Percentiles rank a stretch among this genome's conserved stretches.
Conservation (phyloP, 35 echinoderm and acorn worm genomes). For the Holothuria glaberrima region DNA sequence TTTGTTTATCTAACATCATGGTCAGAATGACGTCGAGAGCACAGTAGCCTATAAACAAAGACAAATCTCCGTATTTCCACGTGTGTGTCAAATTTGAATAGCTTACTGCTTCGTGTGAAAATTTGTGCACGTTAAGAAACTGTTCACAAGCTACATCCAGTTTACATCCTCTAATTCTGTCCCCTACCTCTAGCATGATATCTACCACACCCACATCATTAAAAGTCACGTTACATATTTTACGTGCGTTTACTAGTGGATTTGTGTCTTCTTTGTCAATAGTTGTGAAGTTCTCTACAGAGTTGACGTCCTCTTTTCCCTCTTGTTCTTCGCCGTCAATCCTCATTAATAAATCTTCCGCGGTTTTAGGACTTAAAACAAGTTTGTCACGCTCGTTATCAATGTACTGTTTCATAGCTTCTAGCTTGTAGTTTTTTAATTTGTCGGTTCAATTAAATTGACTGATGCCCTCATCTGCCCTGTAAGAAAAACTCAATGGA, state of each 20-base stretch:
- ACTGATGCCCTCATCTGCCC: neutral
- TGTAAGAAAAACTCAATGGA: neutral
- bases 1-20: neutral
- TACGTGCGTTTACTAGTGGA: neutral
- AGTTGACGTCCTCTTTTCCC: no score
- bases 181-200: neutral
- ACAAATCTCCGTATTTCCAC: neutral
- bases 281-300: no score
- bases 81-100: neutral
- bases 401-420: neutral
- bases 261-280: neutral
- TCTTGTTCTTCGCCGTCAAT: no score
- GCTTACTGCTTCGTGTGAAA: neutral
- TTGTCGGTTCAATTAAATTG: neutral
- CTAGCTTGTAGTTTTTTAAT: neutral
- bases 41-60: neutral
- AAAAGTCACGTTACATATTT: neutral
- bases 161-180: neutral
- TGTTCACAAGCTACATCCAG: neutral
- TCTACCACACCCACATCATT: neutral
- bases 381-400: neutral
- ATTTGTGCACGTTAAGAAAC: neutral
- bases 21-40: constrained; percentile 7
- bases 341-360: no score
- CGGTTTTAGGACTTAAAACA: neutral